Base-by-base conservation (phyloP, 2,888 invertebrate species). In the Hirtodrosophila confusa region DNA sequence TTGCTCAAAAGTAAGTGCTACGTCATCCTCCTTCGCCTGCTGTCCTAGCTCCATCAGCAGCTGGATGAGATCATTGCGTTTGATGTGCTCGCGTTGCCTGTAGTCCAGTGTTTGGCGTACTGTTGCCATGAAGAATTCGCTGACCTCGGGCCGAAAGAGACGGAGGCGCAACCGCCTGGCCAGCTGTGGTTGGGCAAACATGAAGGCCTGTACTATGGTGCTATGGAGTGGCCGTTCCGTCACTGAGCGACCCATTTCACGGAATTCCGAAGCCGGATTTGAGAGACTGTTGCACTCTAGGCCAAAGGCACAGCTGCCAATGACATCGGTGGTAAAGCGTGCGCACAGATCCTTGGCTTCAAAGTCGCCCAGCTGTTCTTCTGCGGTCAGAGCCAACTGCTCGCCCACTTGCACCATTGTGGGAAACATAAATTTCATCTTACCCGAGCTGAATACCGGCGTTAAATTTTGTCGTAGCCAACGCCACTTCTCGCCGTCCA, bases 281-380 rank as follows among this genome's bases (percentile, higher is more conserved):
- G 88, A 73, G 9, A 92, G 88, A 43, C 91, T 91, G 65, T 92
- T 92, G 64, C 92, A 91, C 10, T 92, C 91, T 5, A 93, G 85
- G 0, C 93, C 93, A 72, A 93, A 93, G 8, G 92, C 92, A 73
- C 92, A 92, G 0, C 88, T 89, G 0, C 92, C 92, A 43, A 93
- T 93, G 0, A 93, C 92, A 74, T 93, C 93, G 7, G 92, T 92
- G 1, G 93, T 92, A 67, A 90, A 93, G 3, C 92, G 89, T 0
- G 91, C 91, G 29, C 91, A 86, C 6, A 92, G 54, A 35, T 92
- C 92, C 75, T 92, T 92, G 2, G 92, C 80, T 48, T 93, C 93
- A 10, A 88, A 50, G 0, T 91, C 65, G 0, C 89, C 84, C 6
- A 61, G 12, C 7, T 76, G 50, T 2, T 29, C 37, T 3, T 50